Evolutionary conservation across 2,888 invertebrate species (phyloP).

Genomic region (Malacosoma neustria): DNA sequence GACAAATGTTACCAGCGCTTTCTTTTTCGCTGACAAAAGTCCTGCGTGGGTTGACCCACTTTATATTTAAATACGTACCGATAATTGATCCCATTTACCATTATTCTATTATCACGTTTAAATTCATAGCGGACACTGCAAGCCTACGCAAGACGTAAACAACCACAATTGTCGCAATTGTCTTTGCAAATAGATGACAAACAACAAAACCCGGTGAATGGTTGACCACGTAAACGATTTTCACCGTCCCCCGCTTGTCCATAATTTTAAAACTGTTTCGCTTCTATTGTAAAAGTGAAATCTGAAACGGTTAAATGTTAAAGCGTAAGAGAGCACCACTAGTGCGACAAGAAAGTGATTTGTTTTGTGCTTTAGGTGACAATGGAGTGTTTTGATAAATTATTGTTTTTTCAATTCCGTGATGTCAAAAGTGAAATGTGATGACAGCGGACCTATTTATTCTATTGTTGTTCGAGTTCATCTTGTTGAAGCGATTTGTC

Average conservation of each 20-base stretch:
- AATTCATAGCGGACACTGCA: background rate
- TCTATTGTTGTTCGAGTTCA: background rate
- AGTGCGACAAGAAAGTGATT: slow-evolving; percentile 6
- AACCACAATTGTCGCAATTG: slow-evolving; percentile 34
- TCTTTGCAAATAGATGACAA: slow-evolving; percentile 45
- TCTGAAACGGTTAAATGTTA: slow-evolving; percentile 30
- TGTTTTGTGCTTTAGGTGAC: slow-evolving; percentile 3
- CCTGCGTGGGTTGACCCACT: background rate
- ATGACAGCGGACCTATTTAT: background rate
- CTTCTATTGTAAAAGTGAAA: slow-evolving; percentile 49
- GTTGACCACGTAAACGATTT: slow-evolving; percentile 31
- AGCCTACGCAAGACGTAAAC: slow-evolving; percentile 21
- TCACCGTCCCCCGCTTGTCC: slow-evolving; percentile 36
- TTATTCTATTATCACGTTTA: slow-evolving; percentile 1
- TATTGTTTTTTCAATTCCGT: slow-evolving; percentile 1
- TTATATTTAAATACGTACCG: background rate
- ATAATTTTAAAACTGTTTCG: slow-evolving; percentile 37
- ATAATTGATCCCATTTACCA: background rate
- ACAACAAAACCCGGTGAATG: slow-evolving; percentile 10
- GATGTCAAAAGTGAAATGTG: background rate
- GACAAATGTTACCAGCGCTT: no score
- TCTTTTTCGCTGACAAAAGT: background rate
- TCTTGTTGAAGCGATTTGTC: background rate
- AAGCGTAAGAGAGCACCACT: slow-evolving; percentile 7
- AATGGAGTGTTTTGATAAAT: background rate